phyloP scores from a whole-genome alignment of 2,888 invertebrate species.

The Tipula unca region DNA sequence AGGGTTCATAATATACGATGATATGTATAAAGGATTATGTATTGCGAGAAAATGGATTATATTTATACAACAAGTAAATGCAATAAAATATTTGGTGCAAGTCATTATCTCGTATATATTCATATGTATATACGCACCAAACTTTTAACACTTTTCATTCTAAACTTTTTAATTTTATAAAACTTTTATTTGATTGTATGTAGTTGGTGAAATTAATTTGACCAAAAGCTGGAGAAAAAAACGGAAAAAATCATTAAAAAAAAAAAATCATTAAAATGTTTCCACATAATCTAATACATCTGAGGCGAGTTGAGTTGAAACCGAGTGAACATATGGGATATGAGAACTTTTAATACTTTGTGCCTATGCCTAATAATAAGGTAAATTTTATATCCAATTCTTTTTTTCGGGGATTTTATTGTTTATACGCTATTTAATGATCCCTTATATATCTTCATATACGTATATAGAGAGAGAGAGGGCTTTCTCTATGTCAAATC shows the following conservation, averaged over 20 bases:
- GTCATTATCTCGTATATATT: neutral
- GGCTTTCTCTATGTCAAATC: neutral
- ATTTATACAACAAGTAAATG: neutral
- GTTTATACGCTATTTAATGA: neutral
- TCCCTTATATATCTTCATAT: neutral
- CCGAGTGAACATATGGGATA: neutral
- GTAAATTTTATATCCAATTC: too few species aligned
- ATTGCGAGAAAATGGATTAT: neutral
- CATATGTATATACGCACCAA: neutral
- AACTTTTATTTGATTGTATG: neutral
- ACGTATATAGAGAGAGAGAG: neutral
- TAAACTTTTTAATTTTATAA: neutral
- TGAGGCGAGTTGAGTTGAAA: neutral
- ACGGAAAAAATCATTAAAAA: neutral
- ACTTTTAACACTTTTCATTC: neutral
- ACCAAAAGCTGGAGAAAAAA: too few species aligned
- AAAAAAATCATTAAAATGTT: neutral
- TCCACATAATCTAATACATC: neutral
- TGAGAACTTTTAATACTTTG: neutral
- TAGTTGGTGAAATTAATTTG: neutral
- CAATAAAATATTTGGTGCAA: neutral
- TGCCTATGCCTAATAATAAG: neutral
- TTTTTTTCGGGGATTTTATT: neutral
- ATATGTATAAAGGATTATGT: neutral
- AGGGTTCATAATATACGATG: neutral